phyloP scores from a whole-genome alignment of 2,888 invertebrate genomes.

The Coleophora flavipennella region DNA sequence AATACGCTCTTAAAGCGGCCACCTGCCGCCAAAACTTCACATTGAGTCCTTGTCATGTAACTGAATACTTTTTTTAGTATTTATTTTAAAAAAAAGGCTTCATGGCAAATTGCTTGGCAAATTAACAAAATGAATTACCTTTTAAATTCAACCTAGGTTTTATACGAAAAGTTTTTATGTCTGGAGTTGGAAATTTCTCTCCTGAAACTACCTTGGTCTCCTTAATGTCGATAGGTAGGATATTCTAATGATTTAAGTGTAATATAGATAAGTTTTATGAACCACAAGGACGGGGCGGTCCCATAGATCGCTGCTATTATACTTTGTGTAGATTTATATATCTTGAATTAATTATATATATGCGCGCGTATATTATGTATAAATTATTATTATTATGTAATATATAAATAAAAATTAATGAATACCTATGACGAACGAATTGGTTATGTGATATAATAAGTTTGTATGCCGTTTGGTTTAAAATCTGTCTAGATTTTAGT shows the following conservation, averaged over 20 bases:
- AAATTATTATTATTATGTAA: slow-evolving; percentile 26
- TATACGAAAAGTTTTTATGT: no score
- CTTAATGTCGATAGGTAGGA: slow-evolving; percentile 41
- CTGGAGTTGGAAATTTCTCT: no score
- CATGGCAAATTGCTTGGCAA: no score
- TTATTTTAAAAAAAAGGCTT: no score
- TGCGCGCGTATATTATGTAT: slow-evolving; percentile 23
- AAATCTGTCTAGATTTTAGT: no score
- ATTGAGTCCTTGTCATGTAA: no score
- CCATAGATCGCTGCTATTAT: slow-evolving; percentile 13
- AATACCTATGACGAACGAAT: slow-evolving; percentile 24
- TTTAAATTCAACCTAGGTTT: no score
- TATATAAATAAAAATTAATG: slow-evolving; percentile 5
- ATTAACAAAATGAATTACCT: no score
- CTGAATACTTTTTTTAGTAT: no score
- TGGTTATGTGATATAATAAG: slow-evolving; percentile 36
- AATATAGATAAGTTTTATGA: slow-evolving; percentile 45
- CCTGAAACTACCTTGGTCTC: slow-evolving; percentile 24
- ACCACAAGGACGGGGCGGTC: slow-evolving; percentile 24
- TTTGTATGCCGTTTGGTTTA: slow-evolving; percentile 21
- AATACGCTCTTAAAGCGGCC: no score
- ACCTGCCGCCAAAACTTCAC: no score
- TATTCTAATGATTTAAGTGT: slow-evolving; percentile 54
- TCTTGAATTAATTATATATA: slow-evolving; percentile 33
- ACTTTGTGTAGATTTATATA: slow-evolving; percentile 33